Evolutionary conservation across 2,888 invertebrate genomes (phyloP).

Genomic region (Ryuthela nishihirai): DNA sequence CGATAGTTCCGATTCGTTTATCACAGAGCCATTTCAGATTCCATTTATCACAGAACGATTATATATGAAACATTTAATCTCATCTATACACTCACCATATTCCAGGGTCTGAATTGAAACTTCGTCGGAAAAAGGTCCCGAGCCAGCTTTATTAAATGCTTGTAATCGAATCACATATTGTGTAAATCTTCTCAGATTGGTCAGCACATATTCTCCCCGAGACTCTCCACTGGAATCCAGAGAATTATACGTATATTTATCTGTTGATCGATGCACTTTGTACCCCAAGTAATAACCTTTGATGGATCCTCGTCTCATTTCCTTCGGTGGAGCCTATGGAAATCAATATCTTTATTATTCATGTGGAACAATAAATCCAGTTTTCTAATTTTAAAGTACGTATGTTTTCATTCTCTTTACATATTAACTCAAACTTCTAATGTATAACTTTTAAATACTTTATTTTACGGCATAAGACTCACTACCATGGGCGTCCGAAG

Average conservation of each 20-base stretch:
- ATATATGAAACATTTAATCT: no score
- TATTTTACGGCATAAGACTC: no score
- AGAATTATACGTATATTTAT: conserved; percentile 39
- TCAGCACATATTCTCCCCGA: conserved; percentile 42
- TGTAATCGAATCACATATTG: conserved; percentile 50
- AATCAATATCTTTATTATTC: neutral
- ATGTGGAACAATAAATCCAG: no score
- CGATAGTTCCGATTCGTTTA: no score
- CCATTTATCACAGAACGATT: no score
- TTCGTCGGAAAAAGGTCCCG: conserved; percentile 49
- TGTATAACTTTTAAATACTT: no score
- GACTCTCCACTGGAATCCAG: conserved; percentile 42
- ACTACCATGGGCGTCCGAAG: no score
- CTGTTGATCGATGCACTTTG: conserved; percentile 26
- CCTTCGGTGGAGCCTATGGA: conserved; percentile 28
- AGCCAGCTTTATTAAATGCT: conserved; percentile 50
- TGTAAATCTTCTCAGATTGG: conserved; percentile 50
- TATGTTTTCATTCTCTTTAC: no score
- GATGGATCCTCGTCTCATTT: conserved; percentile 32
- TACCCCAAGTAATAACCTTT: conserved; percentile 38
- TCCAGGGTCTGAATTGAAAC: conserved; percentile 50
- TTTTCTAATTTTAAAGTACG: no score
- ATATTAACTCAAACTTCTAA: no score
- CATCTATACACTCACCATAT: conserved; percentile 47
- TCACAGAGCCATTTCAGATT: no score